Percentiles rank a stretch among this genome's conserved stretches.
phyloP scores from a whole-genome alignment of 2,888 invertebrate genomes.

The Troides helena region DNA sequence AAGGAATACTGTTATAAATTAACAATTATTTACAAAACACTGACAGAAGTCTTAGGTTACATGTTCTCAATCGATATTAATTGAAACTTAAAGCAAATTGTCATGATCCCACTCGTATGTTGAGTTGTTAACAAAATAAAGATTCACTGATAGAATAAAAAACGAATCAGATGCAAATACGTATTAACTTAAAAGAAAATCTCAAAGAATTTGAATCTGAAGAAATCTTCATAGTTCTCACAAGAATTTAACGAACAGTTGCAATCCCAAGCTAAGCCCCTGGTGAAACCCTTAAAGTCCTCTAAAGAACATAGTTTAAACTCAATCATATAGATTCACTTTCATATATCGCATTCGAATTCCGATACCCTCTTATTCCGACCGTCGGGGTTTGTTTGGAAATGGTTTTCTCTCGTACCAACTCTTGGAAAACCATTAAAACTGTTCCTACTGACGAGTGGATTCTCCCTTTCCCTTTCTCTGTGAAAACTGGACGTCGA shows the following conservation, averaged over 20 bases:
- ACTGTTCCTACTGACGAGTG: slow-evolving; percentile 73
- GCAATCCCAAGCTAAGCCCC: slow-evolving; percentile 6
- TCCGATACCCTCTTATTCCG: slow-evolving; percentile 81
- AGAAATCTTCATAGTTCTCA: slow-evolving; percentile 6
- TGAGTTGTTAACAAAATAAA: background rate
- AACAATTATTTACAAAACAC: slow-evolving; percentile 61
- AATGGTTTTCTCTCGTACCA: slow-evolving; percentile 65
- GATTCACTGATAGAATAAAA: background rate
- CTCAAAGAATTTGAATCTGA: background rate
- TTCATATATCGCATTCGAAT: slow-evolving; percentile 82
- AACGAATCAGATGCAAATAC: background rate
- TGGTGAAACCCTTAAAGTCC: slow-evolving; percentile 1
- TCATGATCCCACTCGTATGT: slow-evolving; percentile 40
- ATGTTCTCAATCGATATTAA: slow-evolving; percentile 48
- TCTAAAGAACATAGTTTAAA: slow-evolving; percentile 8
- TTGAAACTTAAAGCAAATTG: slow-evolving; percentile 49
- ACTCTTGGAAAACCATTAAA: slow-evolving; percentile 74
- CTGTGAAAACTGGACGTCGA: slow-evolving; percentile 75
- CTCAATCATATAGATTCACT: background rate
- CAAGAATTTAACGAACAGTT: slow-evolving; percentile 11
- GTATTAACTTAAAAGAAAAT: slow-evolving; percentile 1
- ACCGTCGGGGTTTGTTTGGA: slow-evolving; percentile 71
- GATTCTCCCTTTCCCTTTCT: slow-evolving; percentile 67
- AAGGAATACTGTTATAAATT: slow-evolving; percentile 70
- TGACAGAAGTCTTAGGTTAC: slow-evolving; percentile 48